Evolutionary conservation across 2,888 invertebrate species (phyloP).

Genomic region (Orchestes rusci): DNA sequence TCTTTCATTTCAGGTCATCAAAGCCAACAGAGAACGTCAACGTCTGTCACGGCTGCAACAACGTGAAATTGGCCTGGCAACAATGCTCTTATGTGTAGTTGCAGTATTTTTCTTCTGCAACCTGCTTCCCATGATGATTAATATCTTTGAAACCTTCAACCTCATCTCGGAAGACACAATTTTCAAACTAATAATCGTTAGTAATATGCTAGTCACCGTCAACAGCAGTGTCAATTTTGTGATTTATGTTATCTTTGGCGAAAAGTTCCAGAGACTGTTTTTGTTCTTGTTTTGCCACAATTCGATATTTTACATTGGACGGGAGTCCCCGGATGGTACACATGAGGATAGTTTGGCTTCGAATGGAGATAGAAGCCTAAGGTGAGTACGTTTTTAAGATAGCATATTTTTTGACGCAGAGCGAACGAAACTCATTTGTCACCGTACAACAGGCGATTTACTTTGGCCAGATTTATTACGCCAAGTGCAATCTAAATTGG

Average conservation of each 20-base stretch:
- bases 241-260: slow-evolving; percentile 96
- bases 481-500: too few relatives aligned
- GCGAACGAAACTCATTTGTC: too few relatives aligned
- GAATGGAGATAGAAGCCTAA: slow-evolving; percentile 68
- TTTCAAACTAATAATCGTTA: slow-evolving; percentile 62
- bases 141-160: slow-evolving; percentile 74
- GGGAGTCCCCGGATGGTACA: slow-evolving; percentile 64
- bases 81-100: slow-evolving; percentile 92
- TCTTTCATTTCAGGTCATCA: slow-evolving; percentile 60
- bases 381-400: slow-evolving; percentile 40
- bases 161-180: slow-evolving; percentile 42
- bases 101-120: slow-evolving; percentile 93
- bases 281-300: slow-evolving; percentile 39
- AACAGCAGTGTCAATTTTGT: slow-evolving; percentile 98
- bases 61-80: slow-evolving; percentile 88
- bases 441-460: too few relatives aligned
- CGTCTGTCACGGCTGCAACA: slow-evolving; percentile 82
- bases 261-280: slow-evolving; percentile 89
- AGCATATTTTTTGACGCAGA: too few relatives aligned
- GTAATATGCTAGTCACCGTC: slow-evolving; percentile 90
- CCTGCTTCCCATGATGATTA: slow-evolving; percentile 76
- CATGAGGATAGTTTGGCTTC: slow-evolving; percentile 80
- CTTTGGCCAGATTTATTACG: too few relatives aligned
- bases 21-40: slow-evolving; percentile 84
- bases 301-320: slow-evolving; percentile 45